Evolutionary conservation across 2,888 invertebrate species (phyloP).

Genomic region (Stenoptilia bipunctidactyla): DNA sequence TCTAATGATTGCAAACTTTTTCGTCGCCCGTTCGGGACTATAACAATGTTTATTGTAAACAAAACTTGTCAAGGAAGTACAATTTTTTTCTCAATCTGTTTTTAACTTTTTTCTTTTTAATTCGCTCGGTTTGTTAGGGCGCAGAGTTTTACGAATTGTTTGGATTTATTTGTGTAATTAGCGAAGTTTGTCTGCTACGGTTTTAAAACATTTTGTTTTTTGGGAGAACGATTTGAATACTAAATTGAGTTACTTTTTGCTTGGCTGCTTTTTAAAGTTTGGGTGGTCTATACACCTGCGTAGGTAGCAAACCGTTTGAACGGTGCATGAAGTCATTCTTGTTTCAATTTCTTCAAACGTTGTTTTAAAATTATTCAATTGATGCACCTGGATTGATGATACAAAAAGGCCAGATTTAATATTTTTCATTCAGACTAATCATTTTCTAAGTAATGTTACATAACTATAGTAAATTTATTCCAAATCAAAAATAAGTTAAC

Average conservation of each 20-base stretch:
- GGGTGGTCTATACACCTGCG: no score
- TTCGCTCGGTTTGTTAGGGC: slow-evolving; percentile 35
- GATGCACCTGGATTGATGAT: not conserved
- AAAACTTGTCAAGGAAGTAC: slow-evolving; percentile 68
- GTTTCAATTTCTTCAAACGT: no score
- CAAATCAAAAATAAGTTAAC: no score
- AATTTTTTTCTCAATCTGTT: slow-evolving; percentile 21
- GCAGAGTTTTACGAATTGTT: slow-evolving; percentile 47
- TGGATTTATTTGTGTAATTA: slow-evolving; percentile 69
- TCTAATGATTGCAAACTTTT: slow-evolving; percentile 66
- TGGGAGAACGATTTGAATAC: no score
- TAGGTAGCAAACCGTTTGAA: no score
- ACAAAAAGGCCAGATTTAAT: no score
- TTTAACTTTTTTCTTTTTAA: slow-evolving; percentile 27
- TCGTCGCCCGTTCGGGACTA: slow-evolving; percentile 33
- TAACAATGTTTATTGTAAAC: slow-evolving; percentile 70
- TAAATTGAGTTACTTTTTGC: slow-evolving; percentile 7
- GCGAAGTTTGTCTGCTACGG: slow-evolving; percentile 53
- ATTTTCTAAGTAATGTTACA: no score
- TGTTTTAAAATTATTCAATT: no score
- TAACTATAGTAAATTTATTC: no score
- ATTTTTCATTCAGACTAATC: no score
- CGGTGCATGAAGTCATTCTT: no score
- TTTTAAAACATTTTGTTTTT: not conserved
- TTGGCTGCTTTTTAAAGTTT: no score